Base-by-base conservation (phyloP, 2,113 vertebrate genomes). In the Dascyllus trimaculatus region DNA sequence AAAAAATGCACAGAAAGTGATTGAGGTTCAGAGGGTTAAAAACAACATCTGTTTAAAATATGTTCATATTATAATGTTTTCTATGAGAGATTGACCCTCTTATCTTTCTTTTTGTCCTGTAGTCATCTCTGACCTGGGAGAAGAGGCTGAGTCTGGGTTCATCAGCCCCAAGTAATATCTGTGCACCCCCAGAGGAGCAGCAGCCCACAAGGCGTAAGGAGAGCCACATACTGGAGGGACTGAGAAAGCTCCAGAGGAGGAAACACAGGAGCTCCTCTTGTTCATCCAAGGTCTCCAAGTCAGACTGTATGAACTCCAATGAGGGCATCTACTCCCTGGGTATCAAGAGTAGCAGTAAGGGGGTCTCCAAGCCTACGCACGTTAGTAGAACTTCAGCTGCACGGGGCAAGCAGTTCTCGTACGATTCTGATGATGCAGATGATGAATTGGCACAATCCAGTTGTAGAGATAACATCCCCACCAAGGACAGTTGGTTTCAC, bases 301-400 rank as follows among this genome's bases (percentile, higher is more conserved):
- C 97, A 80, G 95, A 98, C 81, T 97, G 97, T 89, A 98, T 98
- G 97, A 96, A 97, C 92, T 98, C 97, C 35, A 98, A 98, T 2
- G 97, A 98, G 93, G 97, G 97, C 48, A 98, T 98, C 90, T 98
- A 98, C 91, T 98, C 97, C 29, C 95, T 97, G 53, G 97, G 96
- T 49, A 91, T 97, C 84, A 97, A 96, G 82, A 95, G 89, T 64
- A 84, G 86, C 9, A 89, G 90, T 59, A 94, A 95, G 78, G 89
- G 86, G 21, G 88, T 87, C 1, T 85, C 84, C 19, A 96, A 93
- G 11, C 93, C 94, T 2, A 85, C 90, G 32, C 48, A 75, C 17
- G 57, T 87, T 25, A 89, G 91, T 59, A 91, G 92, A 67, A 71
- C 83, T 51, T 32, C 21, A 11, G 84, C 53, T 87, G 80, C 71